Base-by-base conservation (phyloP, 2,888 invertebrate species). In the Neoaliturus tenellus region DNA sequence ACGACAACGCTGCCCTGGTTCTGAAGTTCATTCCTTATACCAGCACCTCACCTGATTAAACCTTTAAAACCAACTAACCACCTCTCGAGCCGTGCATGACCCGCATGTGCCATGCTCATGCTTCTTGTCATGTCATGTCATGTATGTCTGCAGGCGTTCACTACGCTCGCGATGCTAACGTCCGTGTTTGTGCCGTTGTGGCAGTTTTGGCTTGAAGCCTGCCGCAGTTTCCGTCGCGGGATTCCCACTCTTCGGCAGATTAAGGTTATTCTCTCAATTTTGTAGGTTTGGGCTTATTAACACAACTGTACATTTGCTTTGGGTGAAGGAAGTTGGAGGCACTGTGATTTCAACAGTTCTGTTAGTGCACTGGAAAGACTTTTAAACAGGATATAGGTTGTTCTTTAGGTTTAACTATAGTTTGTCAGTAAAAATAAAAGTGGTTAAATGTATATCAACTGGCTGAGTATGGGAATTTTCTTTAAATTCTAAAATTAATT, bases 141-240 rank as follows among this genome's bases (percentile, higher is more conserved):
- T 75, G 75, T 75, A 23, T 41, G 75, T 44, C 75, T 35, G 75
- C 75, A 75, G 75, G 75, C 75, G 10, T 75, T 75, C 39, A 17
- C 75, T 14, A n/a, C 48, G 25, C 48, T 75, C 17, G 75, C 48
- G 23, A 39, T 75, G 44, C 17, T 75, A 75, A 75, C 75, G 14
- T 44, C 75, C 5, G 75, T 75, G 75, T 75, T 75, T 44, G 48
- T 75, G 25, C 75, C 75, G 23, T 25, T 17, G 44, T 75, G 75
- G 75, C 75, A 48, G 8, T 3, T 28, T 28, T 23, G 75, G 23
- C 31, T 44, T 20, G 75, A 75, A 28, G 41, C 75, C 12, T 75
- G 75, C 44, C 75, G 75, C 44, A 48, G 75, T 75, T 44, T 75
- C 10, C 31, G 48, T 28, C 44, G 75, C 25, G 75, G 75, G 25